Evolutionary conservation across 2,888 invertebrate genomes (phyloP).

Genomic region (Cataglyphis cursor): DNA sequence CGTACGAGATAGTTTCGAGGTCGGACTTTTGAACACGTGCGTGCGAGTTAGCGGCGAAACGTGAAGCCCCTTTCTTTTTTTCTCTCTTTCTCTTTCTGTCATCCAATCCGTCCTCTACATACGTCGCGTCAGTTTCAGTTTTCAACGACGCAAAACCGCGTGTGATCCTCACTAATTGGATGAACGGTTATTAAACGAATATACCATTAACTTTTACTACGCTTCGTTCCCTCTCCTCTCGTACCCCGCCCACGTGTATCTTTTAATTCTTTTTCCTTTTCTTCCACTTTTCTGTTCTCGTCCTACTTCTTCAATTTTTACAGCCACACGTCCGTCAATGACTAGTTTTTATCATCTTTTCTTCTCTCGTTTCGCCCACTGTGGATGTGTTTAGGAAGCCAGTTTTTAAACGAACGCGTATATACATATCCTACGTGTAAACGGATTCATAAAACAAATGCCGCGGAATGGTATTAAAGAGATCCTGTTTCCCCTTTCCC

Average conservation of each 20-base stretch:
- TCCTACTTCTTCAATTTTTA: slow-evolving; percentile 21
- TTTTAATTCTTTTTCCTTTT: slow-evolving; percentile 8
- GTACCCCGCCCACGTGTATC: slow-evolving; percentile 19
- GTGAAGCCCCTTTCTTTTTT: background rate
- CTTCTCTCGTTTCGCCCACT: slow-evolving; percentile 7
- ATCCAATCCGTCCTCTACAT: slow-evolving; percentile 13
- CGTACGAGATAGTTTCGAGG: slow-evolving; percentile 18
- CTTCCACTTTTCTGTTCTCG: background rate
- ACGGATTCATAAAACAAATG: slow-evolving; percentile 62
- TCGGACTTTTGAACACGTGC: background rate
- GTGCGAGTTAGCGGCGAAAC: slow-evolving; percentile 20
- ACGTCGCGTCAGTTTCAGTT: slow-evolving; percentile 45
- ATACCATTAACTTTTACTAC: slow-evolving; percentile 69
- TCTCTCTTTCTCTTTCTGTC: background rate
- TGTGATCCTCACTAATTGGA: slow-evolving; percentile 72
- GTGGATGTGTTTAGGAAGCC: slow-evolving; percentile 22
- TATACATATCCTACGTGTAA: slow-evolving; percentile 31
- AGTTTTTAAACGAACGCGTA: slow-evolving; percentile 41
- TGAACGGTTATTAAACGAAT: slow-evolving; percentile 67
- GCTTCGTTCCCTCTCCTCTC: slow-evolving; percentile 32
- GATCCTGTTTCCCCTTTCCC: background rate
- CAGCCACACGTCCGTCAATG: slow-evolving; percentile 23
- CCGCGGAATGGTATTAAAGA: background rate
- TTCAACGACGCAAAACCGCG: slow-evolving; percentile 45
- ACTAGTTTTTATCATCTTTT: slow-evolving; percentile 10